Evolutionary conservation across 1,140 invertebrate species (phyloP).

Genomic region (Galendromus occidentalis): DNA sequence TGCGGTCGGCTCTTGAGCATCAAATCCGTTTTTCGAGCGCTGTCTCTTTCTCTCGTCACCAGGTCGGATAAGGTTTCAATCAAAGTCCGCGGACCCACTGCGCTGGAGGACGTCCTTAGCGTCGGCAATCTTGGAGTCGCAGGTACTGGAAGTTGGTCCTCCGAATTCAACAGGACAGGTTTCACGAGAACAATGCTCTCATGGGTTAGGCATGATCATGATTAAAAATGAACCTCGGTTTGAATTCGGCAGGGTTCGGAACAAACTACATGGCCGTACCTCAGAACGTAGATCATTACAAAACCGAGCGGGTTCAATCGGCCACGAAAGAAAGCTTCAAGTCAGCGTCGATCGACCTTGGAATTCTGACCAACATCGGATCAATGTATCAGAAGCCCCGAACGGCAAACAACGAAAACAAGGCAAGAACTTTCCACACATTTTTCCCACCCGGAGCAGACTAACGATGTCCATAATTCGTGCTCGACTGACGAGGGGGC

Average conservation of each 20-base stretch:
- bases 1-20: too few species aligned
- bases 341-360: slow-evolving; percentile 17
- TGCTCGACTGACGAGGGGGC: too few species aligned
- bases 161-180: background rate
- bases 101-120: slow-evolving; percentile 15
- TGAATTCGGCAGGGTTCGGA: slow-evolving; percentile 17
- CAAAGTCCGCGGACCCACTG: slow-evolving; percentile 11
- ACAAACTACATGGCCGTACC: slow-evolving; percentile 18
- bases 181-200: background rate
- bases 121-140: slow-evolving; percentile 18
- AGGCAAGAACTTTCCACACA: background rate
- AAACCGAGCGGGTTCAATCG: slow-evolving; percentile 13
- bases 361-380: slow-evolving; percentile 20
- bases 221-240: too few species aligned
- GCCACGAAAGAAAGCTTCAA: slow-evolving; percentile 16
- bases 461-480: too few species aligned
- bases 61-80: slow-evolving; percentile 17
- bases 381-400: slow-evolving; percentile 6
- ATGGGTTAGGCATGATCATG: background rate
- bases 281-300: slow-evolving; percentile 18
- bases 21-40: too few species aligned
- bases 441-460: too few species aligned
- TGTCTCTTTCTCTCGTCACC: slow-evolving; percentile 7
- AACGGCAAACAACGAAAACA: slow-evolving; percentile 3
- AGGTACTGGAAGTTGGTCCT: slow-evolving; percentile 4